phyloP scores from a whole-genome alignment of 2,113 vertebrate genomes.

The Bubo blakistoni region DNA sequence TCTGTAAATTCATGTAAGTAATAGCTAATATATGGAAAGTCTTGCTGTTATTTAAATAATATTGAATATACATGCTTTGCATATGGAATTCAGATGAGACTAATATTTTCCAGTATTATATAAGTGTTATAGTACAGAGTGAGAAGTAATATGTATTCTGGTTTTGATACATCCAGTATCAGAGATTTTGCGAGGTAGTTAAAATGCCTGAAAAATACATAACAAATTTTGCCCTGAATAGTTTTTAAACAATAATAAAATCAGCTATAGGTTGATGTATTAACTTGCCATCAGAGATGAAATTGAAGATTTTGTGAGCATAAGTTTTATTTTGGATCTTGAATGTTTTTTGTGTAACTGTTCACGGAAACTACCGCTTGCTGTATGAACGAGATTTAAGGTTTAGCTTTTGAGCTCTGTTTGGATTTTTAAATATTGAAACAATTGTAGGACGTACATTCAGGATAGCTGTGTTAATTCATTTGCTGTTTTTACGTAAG shows the following conservation, averaged over 20 bases:
- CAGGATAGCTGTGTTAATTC: rapidly evolving
- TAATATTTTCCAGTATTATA: background rate
- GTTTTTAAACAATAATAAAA: background rate
- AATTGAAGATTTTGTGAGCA: background rate
- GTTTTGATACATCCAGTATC: background rate
- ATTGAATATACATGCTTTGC: background rate
- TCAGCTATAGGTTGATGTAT: background rate
- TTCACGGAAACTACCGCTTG: background rate
- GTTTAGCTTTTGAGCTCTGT: background rate
- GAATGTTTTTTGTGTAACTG: background rate
- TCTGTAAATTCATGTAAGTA: background rate
- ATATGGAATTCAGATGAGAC: background rate
- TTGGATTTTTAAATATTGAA: background rate
- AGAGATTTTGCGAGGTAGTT: background rate
- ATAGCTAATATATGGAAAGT: background rate
- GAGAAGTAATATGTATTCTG: background rate
- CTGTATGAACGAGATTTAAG: background rate
- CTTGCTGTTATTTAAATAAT: background rate
- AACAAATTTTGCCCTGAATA: background rate
- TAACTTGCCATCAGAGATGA: background rate
- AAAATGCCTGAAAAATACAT: background rate
- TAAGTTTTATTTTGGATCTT: background rate
- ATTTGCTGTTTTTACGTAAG: background rate
- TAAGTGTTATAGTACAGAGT: background rate
- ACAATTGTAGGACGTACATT: background rate